These are phyloP conservation scores for Amblyraja radiata DNA, from an alignment of 2,797 vertebrate species.

Conservation along the genomic window DNA sequence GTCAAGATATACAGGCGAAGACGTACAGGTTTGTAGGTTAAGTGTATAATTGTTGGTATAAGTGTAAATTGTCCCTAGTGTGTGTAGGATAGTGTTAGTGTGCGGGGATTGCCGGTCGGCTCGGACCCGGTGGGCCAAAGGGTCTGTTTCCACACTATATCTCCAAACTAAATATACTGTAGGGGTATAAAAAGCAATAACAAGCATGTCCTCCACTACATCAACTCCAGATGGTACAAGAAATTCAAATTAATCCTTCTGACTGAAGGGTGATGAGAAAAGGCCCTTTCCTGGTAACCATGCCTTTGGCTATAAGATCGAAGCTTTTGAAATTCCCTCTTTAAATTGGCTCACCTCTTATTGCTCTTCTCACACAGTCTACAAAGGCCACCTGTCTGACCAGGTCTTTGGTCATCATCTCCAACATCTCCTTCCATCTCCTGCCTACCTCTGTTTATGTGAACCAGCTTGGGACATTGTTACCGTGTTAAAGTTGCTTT, in stretches of 20 bases:
- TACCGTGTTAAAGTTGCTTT: neutral
- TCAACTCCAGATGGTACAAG: neutral
- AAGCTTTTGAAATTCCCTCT: neutral
- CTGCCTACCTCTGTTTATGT: too few relatives aligned
- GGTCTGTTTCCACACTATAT: too few relatives aligned
- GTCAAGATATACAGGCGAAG: too few relatives aligned
- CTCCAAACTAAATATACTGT: too few relatives aligned
- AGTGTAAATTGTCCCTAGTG: too few relatives aligned
- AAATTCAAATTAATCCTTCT: neutral
- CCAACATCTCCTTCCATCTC: neutral
- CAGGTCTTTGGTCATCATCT: neutral
- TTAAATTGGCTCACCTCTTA: neutral
- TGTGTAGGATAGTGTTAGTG: too few relatives aligned
- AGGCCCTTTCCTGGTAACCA: neutral
- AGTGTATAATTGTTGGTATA: too few relatives aligned
- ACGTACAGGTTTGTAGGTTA: too few relatives aligned
- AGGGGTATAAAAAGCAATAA: too few relatives aligned
- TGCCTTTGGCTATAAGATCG: neutral
- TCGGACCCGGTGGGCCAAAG: too few relatives aligned
- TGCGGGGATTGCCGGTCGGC: too few relatives aligned
- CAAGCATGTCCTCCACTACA: too few relatives aligned
- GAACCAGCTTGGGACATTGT: neutral
- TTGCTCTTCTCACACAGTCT: neutral
- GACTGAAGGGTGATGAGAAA: neutral
- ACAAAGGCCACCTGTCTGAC: neutral